Conservation (phyloP, 2,113 vertebrate species). For the Bathybates hornii region DNA sequence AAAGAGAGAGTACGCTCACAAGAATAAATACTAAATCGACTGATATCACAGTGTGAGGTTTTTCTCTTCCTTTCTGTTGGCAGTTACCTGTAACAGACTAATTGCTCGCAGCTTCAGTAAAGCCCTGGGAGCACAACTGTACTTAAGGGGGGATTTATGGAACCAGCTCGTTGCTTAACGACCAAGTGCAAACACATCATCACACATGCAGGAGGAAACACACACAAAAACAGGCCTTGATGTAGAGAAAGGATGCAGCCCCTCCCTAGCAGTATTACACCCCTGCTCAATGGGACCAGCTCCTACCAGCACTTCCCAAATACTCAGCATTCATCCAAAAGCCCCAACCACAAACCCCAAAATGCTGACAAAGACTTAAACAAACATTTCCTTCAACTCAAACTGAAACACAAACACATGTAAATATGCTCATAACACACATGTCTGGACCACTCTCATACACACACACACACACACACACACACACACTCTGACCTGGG, state of each 20-base stretch:
- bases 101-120: constrained; percentile 45
- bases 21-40: not conserved
- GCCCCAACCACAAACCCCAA: not conserved
- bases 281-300: constrained; percentile 34
- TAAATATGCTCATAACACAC: not conserved
- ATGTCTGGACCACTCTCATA: not conserved
- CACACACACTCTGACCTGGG: constrained; percentile 84
- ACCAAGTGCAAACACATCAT: constrained; percentile 56
- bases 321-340: constrained; percentile 60
- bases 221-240: constrained; percentile 26
- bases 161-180: constrained; percentile 33
- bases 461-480: constrained; percentile 45
- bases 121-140: constrained; percentile 13
- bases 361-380: not conserved
- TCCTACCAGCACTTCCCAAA: constrained; percentile 15
- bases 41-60: not conserved
- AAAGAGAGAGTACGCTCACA: not conserved
- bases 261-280: constrained; percentile 21
- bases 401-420: not conserved
- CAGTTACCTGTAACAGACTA: constrained; percentile 30
- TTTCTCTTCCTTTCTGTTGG: not conserved
- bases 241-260: constrained; percentile 24
- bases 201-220: constrained; percentile 17
- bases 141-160: constrained; percentile 53
- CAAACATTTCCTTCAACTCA: constrained; percentile 4